A percentile compares a stretch with the other conserved stretches of the same genome.
Conservation (phyloP, 2,797 vertebrate genomes). For the Enteromius afrohamiltoni region DNA sequence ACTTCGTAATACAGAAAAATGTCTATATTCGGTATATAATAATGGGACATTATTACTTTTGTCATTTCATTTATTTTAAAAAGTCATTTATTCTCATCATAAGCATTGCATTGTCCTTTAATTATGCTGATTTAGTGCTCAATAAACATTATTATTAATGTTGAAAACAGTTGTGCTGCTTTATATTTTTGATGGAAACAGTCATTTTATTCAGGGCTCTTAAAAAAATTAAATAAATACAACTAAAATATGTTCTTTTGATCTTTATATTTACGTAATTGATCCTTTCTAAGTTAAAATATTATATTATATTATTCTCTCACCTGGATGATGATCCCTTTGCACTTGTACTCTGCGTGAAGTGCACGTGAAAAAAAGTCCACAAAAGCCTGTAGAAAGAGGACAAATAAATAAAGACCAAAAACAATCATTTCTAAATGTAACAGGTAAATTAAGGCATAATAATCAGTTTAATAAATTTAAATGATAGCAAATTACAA, state of each 20-base stretch:
- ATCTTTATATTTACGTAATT: background rate
- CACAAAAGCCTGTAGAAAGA: slow-evolving; percentile 85
- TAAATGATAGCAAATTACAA: background rate
- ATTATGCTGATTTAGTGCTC: background rate
- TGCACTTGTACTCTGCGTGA: slow-evolving; percentile 88
- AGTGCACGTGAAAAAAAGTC: slow-evolving; percentile 93
- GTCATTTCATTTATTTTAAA: background rate
- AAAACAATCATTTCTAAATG: background rate
- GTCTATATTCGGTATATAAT: background rate
- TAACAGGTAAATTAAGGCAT: background rate
- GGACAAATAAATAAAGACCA: background rate
- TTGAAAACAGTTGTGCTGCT: background rate
- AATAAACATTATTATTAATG: background rate
- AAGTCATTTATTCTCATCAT: too few relatives aligned
- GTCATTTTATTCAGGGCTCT: background rate
- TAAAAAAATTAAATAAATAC: too few relatives aligned
- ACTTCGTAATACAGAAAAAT: too few relatives aligned
- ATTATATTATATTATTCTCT: slow-evolving; percentile 29
- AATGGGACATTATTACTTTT: background rate
- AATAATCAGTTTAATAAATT: background rate
- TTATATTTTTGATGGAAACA: background rate
- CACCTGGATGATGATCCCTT: slow-evolving; percentile 95
- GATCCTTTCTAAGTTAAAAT: too few relatives aligned
- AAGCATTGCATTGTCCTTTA: background rate
- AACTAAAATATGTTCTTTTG: too few relatives aligned